Base-by-base conservation (phyloP, 2,113 vertebrate species). In the Cromileptes altivelis region DNA sequence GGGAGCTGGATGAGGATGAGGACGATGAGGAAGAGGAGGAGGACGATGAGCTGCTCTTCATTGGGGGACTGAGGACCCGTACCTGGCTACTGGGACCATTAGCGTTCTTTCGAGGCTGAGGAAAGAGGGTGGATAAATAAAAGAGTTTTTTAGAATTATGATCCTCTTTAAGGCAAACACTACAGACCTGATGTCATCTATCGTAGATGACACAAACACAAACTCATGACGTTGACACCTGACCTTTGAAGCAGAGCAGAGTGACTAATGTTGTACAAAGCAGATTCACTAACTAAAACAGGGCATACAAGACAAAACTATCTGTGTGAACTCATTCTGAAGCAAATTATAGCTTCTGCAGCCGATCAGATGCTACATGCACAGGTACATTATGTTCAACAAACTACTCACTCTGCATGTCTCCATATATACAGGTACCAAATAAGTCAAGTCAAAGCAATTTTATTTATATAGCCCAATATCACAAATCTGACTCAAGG, bases 21-120 rank as follows among this genome's bases (percentile, higher is more conserved):
- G 94, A 96, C 6, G 92, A 94, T 0, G 95, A 95, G 11, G 94
- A 95, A 23, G 93, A 96, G 76, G 95, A 94, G 23, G 91, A 94
- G 9, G 94, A 95, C 2, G 95, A 95, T 4, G 96, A 95, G 91
- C 94, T 95, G 91, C 94, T 96, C 93, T 97, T 99, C 96, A 98
- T 94, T 94, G 97, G 96, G 86, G 97, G 96, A 96, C 98, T 99
- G 94, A 97, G 96, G 92, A 96, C 93, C 93, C 97, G 97, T 67
- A 96, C 84, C 85, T 97, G 96, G 78, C 96, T 95, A 85, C 96
- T 95, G 25, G 97, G 96, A 96, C 97, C 97, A 97, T 98, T 98
- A 86, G 95, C 94, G 92, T 98, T 99, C 95, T 98, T 99, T 83
- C 97, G 97, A 94, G 97, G 98, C 95, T 98, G 94, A 92, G 94